Percentiles rank a stretch among this genome's conserved stretches.
Conservation (phyloP, 2,797 vertebrate species). For the Tauraco hartlaubi region DNA sequence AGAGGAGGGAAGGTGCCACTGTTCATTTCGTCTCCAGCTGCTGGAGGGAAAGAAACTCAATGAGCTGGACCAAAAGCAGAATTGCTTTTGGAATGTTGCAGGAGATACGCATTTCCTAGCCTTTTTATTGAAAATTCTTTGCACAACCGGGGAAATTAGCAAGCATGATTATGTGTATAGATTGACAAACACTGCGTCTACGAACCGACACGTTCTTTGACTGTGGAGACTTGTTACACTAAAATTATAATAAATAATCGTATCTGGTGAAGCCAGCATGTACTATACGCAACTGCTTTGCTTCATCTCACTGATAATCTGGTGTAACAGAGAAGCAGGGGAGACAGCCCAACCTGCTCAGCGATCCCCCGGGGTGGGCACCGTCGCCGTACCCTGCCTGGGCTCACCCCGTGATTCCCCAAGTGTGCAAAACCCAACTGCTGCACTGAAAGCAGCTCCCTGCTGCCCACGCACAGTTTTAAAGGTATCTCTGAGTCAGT, state of each 20-base stretch:
- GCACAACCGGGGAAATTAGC: neutral
- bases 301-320: neutral
- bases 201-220: neutral
- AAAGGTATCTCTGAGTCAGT: neutral
- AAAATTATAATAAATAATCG: neutral
- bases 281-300: neutral
- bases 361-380: neutral
- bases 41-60: neutral
- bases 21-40: neutral
- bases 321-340: neutral
- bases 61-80: neutral
- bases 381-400: accelerated
- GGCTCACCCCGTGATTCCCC: accelerated
- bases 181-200: accelerated
- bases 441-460: neutral
- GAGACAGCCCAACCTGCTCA: neutral
- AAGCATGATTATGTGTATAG: neutral
- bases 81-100: neutral
- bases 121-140: neutral
- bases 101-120: neutral
- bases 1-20: neutral
- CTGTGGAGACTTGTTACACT: neutral
- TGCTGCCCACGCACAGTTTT: neutral
- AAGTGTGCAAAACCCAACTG: neutral
- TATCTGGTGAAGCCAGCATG: neutral